Evolutionary conservation across 2,113 vertebrate species (phyloP), one percentile per base, ranked within the genome.

Genomic region (Paramisgurnus dabryanus): DNA sequence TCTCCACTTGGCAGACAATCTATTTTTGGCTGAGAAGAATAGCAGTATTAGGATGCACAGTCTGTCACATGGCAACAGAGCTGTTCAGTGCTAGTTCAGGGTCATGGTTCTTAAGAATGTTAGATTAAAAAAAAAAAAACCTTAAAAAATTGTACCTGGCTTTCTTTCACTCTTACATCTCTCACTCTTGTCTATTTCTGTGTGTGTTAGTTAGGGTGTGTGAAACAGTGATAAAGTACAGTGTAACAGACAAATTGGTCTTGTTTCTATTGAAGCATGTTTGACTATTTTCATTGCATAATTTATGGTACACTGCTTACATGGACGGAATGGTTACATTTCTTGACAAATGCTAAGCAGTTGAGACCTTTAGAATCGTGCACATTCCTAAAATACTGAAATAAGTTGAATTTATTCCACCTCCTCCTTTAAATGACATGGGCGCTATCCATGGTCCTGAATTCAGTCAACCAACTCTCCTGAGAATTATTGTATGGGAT

Each of bases 381-480:
- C 68, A 57, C 6, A 39, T 17, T 57, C 27, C n/a, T 40, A 6
- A 40, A 71, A 17, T 7, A 34, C 53, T 39, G 11, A 34, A 68
- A 49, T 1, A 11, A 50, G 11, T 9, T 18, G 6, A 6, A 12
- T 7, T 10, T 2, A 18, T 7, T 40, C 45, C 53, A 17, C 41
- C 34, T 17, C 63, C 22, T 12, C 17, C 9, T 2, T 60, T 11
- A 4, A 22, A 61, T n/a, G n/a, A 4, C 15, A 34, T 3, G 27
- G 60, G 72, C n/a, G 82, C 80, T 85, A 64, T 81, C 85, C 80
- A 58, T 40, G 81, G 83, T 82, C 22, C 81, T 83, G 71, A 81
- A 83, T 50, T 17, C 27, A 22, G 64, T 73, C 47, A 78, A 69
- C 7, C 67, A 67, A 18, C n/a, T 58, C 55, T 58, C 55, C n/a